These are phyloP conservation scores for Eublepharis macularius DNA, from an alignment of 2,113 vertebrate species.

Conservation along the genomic window DNA sequence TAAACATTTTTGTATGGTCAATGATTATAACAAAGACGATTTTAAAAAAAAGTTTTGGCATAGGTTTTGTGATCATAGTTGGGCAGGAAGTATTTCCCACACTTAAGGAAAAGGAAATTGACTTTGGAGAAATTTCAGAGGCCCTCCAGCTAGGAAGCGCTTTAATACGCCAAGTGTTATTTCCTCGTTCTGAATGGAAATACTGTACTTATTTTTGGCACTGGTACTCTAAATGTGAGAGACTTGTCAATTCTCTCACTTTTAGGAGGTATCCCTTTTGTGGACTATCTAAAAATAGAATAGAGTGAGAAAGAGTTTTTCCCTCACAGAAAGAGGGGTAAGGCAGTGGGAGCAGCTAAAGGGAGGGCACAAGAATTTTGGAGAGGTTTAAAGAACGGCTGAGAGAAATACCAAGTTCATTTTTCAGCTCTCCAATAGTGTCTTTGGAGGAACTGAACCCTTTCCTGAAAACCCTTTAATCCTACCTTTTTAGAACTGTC, in stretches of 20 bases:
- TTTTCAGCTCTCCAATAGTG: neutral
- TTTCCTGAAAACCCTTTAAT: too few relatives aligned
- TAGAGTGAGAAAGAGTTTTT: neutral
- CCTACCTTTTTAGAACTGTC: too few relatives aligned
- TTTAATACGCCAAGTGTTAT: slow-evolving; percentile 36
- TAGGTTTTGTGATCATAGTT: slow-evolving; percentile 37
- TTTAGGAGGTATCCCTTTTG: neutral
- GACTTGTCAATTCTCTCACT: slow-evolving; percentile 14
- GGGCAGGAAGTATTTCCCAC: slow-evolving; percentile 62
- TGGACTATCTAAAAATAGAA: neutral
- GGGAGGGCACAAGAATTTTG: neutral
- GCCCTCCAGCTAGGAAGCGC: slow-evolving; percentile 33
- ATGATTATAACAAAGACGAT: slow-evolving; percentile 49
- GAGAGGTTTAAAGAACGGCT: neutral
- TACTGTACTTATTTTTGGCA: slow-evolving; percentile 55
- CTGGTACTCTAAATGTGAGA: slow-evolving; percentile 27
- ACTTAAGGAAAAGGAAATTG: slow-evolving; percentile 66
- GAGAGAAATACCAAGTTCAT: neutral
- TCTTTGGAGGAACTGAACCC: neutral
- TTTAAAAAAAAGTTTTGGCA: slow-evolving; percentile 8
- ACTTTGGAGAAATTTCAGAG: slow-evolving; percentile 62
- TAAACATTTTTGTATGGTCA: slow-evolving; percentile 35
- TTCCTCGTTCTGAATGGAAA: slow-evolving; percentile 58
- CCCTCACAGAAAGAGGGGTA: neutral
- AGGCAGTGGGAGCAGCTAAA: neutral